Evolutionary conservation across 2,797 vertebrate genomes (phyloP), one percentile per base, ranked within the genome.

Genomic region (Lacerta agilis): DNA sequence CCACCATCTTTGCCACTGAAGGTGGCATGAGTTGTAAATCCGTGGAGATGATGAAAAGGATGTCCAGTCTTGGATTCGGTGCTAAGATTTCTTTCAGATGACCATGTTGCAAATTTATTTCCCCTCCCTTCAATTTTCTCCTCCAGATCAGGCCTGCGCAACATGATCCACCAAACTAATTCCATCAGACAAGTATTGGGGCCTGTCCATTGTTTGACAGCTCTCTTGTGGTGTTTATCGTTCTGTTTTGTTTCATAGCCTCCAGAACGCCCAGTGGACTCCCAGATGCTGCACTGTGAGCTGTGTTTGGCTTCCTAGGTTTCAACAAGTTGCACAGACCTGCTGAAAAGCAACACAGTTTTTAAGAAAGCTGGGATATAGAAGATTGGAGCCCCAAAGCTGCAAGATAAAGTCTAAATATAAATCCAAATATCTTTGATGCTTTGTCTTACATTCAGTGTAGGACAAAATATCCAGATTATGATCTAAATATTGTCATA

Each of bases 401-500:
- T 88, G 10, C 25, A 78, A 69, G 18, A 71, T 33, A 88, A 43
- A 79, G 45, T 58, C 76, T 61, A 79, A 72, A 43, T 72, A 79
- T 76, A 33, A 76, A 3, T 73, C 15, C 49, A 67, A 55, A 49
- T 77, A 69, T 25, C 7, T 76, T 75, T 82, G 29, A 71, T 33
- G 58, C 23, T 18, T 79, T 79, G n/a, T 36, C 49, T 81, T 67
- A 25, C 67, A 75, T 67, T 81, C 61, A 76, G 27, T 38, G 4
- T 49, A 75, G 33, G 45, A 27, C 66, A n/a, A 81, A 85, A 69
- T 76, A 67, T 76, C 43, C n/a, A 76, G 33, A 85, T 55, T 86
- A 71, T 76, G 43, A 58, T 89, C 33, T 43, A 82, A 82, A 67
- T 80, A 77, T n/a, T 36, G 33, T 75, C 67, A 80, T n/a, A 45